Conservation (phyloP, 2,113 vertebrate species). For the Seriola dumerili region DNA sequence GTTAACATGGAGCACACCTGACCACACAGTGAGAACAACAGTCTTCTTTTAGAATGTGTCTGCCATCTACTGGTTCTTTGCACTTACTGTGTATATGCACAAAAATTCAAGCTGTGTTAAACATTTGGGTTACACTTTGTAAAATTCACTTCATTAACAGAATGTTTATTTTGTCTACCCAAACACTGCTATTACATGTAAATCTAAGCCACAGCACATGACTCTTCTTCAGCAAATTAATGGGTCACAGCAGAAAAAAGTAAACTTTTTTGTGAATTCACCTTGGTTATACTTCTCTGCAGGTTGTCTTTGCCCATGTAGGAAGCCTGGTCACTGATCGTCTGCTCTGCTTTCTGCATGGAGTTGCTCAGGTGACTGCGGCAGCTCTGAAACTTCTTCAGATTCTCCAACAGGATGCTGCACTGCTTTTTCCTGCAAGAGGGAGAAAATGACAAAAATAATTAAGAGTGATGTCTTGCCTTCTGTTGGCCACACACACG, state of each 20-base stretch:
- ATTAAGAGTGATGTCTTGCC: background rate
- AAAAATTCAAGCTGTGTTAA: background rate
- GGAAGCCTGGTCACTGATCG: conserved; percentile 87
- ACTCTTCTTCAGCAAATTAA: background rate
- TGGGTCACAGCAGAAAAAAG: background rate
- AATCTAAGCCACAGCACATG: no score
- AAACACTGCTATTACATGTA: no score
- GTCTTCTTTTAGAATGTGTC: background rate
- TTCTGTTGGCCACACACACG: background rate
- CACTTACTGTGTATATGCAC: background rate
- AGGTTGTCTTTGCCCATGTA: conserved; percentile 97
- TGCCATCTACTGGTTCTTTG: conserved; percentile 12
- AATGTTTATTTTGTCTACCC: no score
- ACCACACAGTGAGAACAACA: background rate
- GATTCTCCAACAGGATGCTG: conserved; percentile 87
- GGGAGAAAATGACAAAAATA: background rate
- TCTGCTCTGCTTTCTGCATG: conserved; percentile 91
- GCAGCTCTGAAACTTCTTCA: conserved; percentile 92
- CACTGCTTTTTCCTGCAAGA: conserved; percentile 88
- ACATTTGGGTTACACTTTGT: no score
- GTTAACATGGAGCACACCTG: background rate
- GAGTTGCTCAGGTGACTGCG: conserved; percentile 85
- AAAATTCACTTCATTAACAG: no score
- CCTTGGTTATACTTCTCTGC: conserved; percentile 89
- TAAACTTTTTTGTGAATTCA: conserved; percentile 47